Conservation (phyloP, 2,797 vertebrate genomes). For the Sphenodon punctatus region DNA sequence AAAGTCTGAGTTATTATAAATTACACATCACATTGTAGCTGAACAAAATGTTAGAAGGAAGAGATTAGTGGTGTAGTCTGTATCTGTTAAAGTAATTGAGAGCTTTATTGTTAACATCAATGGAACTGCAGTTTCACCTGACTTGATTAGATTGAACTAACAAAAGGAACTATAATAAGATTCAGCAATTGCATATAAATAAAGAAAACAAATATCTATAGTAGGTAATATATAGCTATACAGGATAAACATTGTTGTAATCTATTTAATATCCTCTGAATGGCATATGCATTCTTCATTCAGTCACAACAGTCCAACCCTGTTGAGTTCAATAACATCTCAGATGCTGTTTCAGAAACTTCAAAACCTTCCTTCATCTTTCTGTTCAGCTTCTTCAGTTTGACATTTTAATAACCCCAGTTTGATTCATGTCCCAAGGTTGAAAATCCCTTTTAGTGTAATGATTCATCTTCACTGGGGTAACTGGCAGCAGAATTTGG, state of each 20-base stretch:
- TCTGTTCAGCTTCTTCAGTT: constrained; percentile 35
- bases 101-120: neutral
- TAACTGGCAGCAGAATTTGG: neutral
- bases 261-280: neutral
- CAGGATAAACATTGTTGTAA: neutral
- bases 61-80: neutral
- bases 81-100: neutral
- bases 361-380: constrained; percentile 39
- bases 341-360: constrained; percentile 32
- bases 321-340: neutral
- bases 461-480: neutral
- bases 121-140: too few relatives aligned
- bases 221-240: neutral
- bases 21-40: constrained; percentile 4
- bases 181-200: neutral
- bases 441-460: neutral
- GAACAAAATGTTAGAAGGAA: constrained; percentile 9
- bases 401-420: constrained; percentile 21
- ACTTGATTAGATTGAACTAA: neutral
- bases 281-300: neutral
- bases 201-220: neutral
- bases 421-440: constrained; percentile 10
- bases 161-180: neutral
- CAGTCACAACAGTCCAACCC: neutral
- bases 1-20: constrained; percentile 30